A percentile compares a stretch with the other conserved stretches of the same genome.
phyloP scores from a whole-genome alignment of 2,113 vertebrate genomes.

The Phasianus colchicus region DNA sequence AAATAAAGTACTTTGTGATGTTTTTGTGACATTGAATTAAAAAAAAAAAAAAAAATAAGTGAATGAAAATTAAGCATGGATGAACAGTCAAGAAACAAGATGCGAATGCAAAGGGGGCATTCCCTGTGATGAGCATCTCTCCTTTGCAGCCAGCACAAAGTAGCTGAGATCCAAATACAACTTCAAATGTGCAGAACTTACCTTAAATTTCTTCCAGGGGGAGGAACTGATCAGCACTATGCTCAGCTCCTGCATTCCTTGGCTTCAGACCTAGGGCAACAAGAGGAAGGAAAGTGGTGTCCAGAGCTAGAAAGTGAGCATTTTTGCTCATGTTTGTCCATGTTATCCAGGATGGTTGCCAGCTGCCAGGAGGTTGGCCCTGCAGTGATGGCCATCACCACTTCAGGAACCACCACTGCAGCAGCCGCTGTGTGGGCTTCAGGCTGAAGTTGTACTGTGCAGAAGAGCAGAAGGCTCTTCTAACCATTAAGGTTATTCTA shows the following conservation, averaged over 20 bases:
- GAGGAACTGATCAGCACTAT: background rate
- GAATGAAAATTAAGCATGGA: background rate
- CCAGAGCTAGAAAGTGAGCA: background rate
- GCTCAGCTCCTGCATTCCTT: rapidly evolving
- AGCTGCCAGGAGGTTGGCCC: background rate
- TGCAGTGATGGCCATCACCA: rapidly evolving
- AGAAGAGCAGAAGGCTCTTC: background rate
- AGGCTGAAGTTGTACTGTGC: background rate
- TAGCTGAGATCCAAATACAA: background rate
- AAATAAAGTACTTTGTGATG: background rate
- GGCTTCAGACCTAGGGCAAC: background rate
- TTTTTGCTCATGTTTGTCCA: background rate
- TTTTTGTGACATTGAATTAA: background rate
- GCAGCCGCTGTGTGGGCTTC: background rate
- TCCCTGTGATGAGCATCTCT: rapidly evolving
- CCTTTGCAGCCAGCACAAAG: background rate
- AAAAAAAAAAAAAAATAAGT: background rate
- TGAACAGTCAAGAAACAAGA: background rate
- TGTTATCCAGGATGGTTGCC: background rate
- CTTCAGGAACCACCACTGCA: background rate
- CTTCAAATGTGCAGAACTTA: background rate
- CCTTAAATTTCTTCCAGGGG: background rate
- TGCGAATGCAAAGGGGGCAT: background rate
- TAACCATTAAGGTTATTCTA: background rate
- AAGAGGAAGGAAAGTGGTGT: background rate